phyloP scores from a whole-genome alignment of 1,140 invertebrate genomes.

The Wasmannia auropunctata region DNA sequence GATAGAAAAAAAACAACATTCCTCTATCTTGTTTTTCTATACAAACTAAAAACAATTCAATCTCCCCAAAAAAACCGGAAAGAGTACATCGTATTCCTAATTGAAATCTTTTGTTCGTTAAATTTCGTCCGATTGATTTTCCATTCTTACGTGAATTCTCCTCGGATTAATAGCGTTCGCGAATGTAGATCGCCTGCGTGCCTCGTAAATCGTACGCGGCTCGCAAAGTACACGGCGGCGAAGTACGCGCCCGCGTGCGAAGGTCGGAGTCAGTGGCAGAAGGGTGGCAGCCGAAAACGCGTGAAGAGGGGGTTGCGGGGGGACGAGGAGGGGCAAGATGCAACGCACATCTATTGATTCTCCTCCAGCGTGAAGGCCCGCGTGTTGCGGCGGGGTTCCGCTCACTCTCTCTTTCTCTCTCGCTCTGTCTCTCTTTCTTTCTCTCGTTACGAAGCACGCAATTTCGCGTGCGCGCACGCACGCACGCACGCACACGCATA shows the following conservation, averaged over 20 bases:
- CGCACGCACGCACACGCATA: background rate
- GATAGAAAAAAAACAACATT: background rate
- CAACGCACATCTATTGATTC: constrained; percentile 84
- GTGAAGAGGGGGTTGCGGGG: constrained; percentile 44
- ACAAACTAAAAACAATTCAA: background rate
- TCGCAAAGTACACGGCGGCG: constrained; percentile 34
- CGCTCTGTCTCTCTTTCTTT: constrained; percentile 21
- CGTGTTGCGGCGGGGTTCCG: constrained; percentile 64
- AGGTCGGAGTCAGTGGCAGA: constrained; percentile 67
- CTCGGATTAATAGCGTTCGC: background rate
- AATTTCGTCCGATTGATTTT: background rate
- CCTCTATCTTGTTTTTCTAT: background rate
- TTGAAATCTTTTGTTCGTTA: background rate
- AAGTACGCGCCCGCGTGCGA: constrained; percentile 53
- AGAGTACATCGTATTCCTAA: too few species aligned
- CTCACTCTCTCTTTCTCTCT: constrained; percentile 57
- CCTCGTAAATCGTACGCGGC: constrained; percentile 19
- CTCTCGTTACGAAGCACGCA: constrained; percentile 57
- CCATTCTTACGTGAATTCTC: background rate
- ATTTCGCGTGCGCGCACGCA: constrained; percentile 63
- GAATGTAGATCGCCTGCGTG: constrained; percentile 2
- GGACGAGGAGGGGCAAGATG: constrained; percentile 79
- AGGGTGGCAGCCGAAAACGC: constrained; percentile 71
- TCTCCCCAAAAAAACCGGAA: background rate
- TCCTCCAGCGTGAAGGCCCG: constrained; percentile 70